Evolutionary conservation across 2,888 invertebrate genomes (phyloP), one percentile per base, ranked within the genome.

Genomic region (Eristalinus aeneus): DNA sequence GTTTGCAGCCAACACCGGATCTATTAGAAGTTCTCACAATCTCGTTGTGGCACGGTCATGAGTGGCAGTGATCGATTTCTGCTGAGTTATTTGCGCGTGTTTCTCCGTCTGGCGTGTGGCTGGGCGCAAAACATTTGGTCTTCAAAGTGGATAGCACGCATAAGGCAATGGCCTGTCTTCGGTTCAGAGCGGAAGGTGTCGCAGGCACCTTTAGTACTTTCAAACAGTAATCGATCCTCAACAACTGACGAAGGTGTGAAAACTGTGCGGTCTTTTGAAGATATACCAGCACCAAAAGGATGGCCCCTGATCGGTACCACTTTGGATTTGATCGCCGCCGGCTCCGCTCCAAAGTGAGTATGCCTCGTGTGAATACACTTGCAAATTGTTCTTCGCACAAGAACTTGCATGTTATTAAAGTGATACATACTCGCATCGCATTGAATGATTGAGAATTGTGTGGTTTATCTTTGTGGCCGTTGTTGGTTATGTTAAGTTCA

Each of bases 261-360:
- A 63, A 53, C 32, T 53, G 11, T 16, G 20, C 32, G 32, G 34
- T 20, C 16, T 10, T 91, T 93, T 75, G 88, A 92, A 56, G 91
- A 93, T 73, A 94, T 94, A 89, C 94, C 94, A 2, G 92, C 91
- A 87, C 93, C 94, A 11, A 93, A 90, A 90, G 91, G 93, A 46
- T 89, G 94, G 68, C 94, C 94, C 2, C 3, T 94, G 27, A 88
- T 94, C 82, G 94, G 94, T 1, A 94, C 94, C n/a, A 93, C 93
- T 88, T 90, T 94, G 79, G 93, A 94, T 88, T 92, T 94, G 65
- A 90, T 95, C 34, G 91, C 92, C 22, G 93, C 94, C 10, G 95
- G 96, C 2, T 94, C 94, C 3, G 94, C 94, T 1, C 93, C 94
- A 53, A 93, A 94, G 93, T 93, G 89, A 91, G 90, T 90, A 53